Evolutionary conservation across 1,140 invertebrate species (phyloP).

Genomic region (Hestina assimilis): DNA sequence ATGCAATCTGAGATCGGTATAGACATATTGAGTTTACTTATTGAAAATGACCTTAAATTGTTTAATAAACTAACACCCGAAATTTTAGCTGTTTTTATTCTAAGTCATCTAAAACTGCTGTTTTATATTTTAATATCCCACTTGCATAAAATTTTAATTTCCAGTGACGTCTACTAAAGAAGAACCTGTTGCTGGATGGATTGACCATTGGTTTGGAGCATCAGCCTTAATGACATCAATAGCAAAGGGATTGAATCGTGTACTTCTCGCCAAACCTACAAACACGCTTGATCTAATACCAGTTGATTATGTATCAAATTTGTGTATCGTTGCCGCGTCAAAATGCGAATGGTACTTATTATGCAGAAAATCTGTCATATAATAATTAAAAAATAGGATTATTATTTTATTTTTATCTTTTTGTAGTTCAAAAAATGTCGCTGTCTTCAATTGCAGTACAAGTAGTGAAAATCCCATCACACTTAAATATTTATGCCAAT

Average conservation of each 20-base stretch:
- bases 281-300: conserved; percentile 40
- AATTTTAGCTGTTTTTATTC: too few relatives aligned
- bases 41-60: too few relatives aligned
- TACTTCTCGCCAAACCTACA: conserved; percentile 11
- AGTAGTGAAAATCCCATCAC: conserved; percentile 31
- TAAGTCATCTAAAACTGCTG: too few relatives aligned
- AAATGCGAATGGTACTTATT: conserved; percentile 28
- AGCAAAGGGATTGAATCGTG: conserved; percentile 27
- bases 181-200: conserved; percentile 37
- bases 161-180: conserved; percentile 27
- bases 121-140: too few relatives aligned
- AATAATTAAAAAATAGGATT: too few relatives aligned
- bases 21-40: too few relatives aligned
- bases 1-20: too few relatives aligned
- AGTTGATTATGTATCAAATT: conserved; percentile 44
- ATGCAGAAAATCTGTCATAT: too few relatives aligned
- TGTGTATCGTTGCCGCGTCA: conserved; percentile 37
- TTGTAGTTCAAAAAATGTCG: conserved; percentile 25
- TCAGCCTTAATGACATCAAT: conserved; percentile 12
- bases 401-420: too few relatives aligned
- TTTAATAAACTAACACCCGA: too few relatives aligned
- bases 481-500: not conserved
- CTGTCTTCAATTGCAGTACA: conserved; percentile 33
- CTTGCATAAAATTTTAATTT: not conserved
- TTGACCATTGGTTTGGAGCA: conserved; percentile 35